Evolutionary conservation across 30 jellyfish, hydroid and myxozoan species (phyloP).

Genomic region (Cassiopea xamachana): DNA sequence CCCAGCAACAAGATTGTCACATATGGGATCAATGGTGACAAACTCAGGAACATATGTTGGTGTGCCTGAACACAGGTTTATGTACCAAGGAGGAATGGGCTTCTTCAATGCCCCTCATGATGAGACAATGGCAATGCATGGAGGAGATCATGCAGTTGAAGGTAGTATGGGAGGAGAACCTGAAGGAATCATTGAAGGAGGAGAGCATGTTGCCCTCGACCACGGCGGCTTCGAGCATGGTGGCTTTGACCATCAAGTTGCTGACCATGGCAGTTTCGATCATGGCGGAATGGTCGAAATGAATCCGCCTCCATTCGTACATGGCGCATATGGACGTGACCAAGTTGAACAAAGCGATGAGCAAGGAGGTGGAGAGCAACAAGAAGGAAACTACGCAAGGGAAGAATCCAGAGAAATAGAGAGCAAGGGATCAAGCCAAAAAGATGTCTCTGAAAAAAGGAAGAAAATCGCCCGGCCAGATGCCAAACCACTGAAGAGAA

Average conservation of each 20-base stretch:
- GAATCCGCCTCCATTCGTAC: conserved; percentile 52
- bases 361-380: conserved; percentile 65
- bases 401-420: conserved; percentile 40
- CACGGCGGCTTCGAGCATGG: conserved; percentile 40
- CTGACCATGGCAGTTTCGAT: conserved; percentile 6
- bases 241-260: background rate
- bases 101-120: conserved; percentile 98
- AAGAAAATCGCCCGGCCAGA: conserved; percentile 90
- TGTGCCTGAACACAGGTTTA: conserved; percentile 97
- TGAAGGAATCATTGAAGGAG: conserved; percentile 54
- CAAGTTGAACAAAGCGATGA: conserved; percentile 76
- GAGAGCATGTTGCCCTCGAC: conserved; percentile 18
- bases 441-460: conserved; percentile 78
- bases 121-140: conserved; percentile 55
- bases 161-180: conserved; percentile 52
- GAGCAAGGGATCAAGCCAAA: conserved; percentile 33
- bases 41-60: conserved; percentile 99
- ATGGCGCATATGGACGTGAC: conserved; percentile 74
- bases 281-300: conserved; percentile 50
- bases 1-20: conserved; percentile 98
- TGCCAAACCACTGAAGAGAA: conserved; percentile 33
- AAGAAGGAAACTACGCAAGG: conserved; percentile 64
- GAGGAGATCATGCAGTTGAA: conserved; percentile 54
- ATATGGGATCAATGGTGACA: conserved; percentile 98
- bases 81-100: conserved; percentile 99